Conservation (phyloP, 1,140 invertebrate species). For the Chymomyza costata region DNA sequence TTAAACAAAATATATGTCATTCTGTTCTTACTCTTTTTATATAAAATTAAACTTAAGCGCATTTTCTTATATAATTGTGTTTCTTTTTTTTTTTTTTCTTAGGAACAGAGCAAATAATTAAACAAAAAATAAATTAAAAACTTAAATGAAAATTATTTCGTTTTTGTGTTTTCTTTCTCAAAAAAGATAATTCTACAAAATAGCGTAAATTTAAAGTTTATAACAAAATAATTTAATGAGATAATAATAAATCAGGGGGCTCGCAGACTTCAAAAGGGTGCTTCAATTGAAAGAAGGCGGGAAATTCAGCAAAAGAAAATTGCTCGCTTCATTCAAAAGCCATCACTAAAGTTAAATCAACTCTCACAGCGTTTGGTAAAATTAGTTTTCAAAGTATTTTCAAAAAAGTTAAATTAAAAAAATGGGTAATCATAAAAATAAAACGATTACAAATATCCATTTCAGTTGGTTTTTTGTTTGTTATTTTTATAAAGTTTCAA, state of each 20-base stretch:
- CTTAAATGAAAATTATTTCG: conserved; percentile 53
- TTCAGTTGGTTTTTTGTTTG: conserved; percentile 39
- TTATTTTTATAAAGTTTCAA: conserved; percentile 60
- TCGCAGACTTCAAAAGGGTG: conserved; percentile 61
- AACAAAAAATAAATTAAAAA: conserved; percentile 68
- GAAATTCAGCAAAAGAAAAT: conserved; percentile 29
- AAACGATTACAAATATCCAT: conserved; percentile 48
- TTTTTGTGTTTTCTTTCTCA: conserved; percentile 43
- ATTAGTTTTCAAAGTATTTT: conserved; percentile 14
- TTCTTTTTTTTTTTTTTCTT: conserved; percentile 34
- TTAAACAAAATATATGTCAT: conserved; percentile 66
- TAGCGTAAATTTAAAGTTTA: conserved; percentile 63
- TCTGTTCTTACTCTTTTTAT: conserved; percentile 43
- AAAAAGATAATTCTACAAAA: conserved; percentile 54
- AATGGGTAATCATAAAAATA: conserved; percentile 20
- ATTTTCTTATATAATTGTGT: conserved; percentile 37
- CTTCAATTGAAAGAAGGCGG: conserved; percentile 47
- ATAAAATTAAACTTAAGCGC: conserved; percentile 56
- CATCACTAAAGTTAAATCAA: conserved; percentile 59
- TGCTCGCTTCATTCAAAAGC: conserved; percentile 40
- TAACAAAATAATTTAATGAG: conserved; percentile 73
- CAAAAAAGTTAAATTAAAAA: too few relatives aligned
- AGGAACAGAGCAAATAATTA: conserved; percentile 57
- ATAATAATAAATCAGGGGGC: conserved; percentile 64
- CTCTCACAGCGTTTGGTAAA: conserved; percentile 62